Evolutionary conservation across 2,888 invertebrate species (phyloP).

Genomic region (Callyntrura sp.): DNA sequence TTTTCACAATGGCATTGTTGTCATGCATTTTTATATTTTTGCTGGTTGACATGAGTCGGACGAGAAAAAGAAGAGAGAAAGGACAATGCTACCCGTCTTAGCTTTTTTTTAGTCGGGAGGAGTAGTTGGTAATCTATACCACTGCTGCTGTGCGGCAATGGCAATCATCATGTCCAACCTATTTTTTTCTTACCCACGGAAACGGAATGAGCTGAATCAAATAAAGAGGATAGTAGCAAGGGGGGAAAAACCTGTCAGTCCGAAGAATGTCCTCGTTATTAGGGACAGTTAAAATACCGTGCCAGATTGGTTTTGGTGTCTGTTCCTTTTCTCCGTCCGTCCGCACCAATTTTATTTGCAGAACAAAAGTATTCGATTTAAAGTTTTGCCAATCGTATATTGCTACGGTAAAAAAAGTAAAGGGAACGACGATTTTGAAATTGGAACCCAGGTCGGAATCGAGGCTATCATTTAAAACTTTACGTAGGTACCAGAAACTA

Average conservation of each 20-base stretch:
- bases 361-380: too few species aligned
- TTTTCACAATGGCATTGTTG: slow-evolving; percentile 50
- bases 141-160: background rate
- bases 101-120: background rate
- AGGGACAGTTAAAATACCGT: background rate
- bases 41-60: slow-evolving; percentile 34
- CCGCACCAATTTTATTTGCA: too few species aligned
- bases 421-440: too few species aligned
- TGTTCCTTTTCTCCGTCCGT: background rate
- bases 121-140: slow-evolving; percentile 6
- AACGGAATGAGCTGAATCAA: slow-evolving; percentile 34
- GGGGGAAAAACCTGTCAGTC: background rate
- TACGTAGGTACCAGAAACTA: too few species aligned
- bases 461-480: too few species aligned
- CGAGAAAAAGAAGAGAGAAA: slow-evolving; percentile 9
- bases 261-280: background rate
- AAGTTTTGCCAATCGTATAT: too few species aligned
- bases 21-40: slow-evolving; percentile 55
- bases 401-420: too few species aligned
- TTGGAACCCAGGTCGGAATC: too few species aligned
- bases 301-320: background rate
- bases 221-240: slow-evolving; percentile 5
- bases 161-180: slow-evolving; percentile 27
- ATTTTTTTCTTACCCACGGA: slow-evolving; percentile 20
- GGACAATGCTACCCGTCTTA: background rate